A percentile compares a stretch with the other conserved stretches of the same genome.
Conservation (phyloP, 2,113 vertebrate species). For the Syngnathus floridae region DNA sequence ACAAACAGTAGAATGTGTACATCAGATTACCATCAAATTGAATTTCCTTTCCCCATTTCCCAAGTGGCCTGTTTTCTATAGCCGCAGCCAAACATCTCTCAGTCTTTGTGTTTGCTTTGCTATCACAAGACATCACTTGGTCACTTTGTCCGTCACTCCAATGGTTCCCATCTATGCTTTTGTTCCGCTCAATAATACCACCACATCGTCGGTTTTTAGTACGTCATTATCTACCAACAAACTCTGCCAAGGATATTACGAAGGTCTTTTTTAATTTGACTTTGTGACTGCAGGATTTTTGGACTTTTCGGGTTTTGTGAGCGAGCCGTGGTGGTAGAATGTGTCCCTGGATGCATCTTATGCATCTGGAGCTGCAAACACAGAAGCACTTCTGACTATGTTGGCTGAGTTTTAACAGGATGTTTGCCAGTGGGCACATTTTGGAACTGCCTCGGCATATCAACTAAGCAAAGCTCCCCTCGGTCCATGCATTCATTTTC, state of each 20-base stretch:
- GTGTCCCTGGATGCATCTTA: not conserved
- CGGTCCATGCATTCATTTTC: not conserved
- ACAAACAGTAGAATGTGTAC: slow-evolving; percentile 64
- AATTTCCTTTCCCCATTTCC: slow-evolving; percentile 53
- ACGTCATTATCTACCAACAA: not conserved
- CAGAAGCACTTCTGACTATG: not conserved
- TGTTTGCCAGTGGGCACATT: not conserved
- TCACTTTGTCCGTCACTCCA: slow-evolving; percentile 1
- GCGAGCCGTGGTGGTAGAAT: not conserved
- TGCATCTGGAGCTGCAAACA: slow-evolving; percentile 1
- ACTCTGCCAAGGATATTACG: not conserved
- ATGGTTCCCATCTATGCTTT: slow-evolving; percentile 15
- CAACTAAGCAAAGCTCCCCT: not conserved
- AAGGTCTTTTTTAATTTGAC: slow-evolving; percentile 1
- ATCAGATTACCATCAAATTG: slow-evolving; percentile 70
- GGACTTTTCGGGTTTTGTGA: not conserved
- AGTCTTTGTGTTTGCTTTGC: slow-evolving; percentile 38
- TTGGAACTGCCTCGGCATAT: not conserved
- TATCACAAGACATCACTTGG: slow-evolving; percentile 35
- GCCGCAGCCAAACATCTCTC: slow-evolving; percentile 27
- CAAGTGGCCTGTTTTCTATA: slow-evolving; percentile 41
- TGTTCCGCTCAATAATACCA: slow-evolving; percentile 20
- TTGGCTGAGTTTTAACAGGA: not conserved
- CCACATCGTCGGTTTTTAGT: not conserved
- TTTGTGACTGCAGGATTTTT: not conserved